A percentile compares a stretch with the other conserved stretches of the same genome.
Evolutionary conservation across 2,113 vertebrate species (phyloP).

Genomic region (Romanogobio albipinnatus): DNA sequence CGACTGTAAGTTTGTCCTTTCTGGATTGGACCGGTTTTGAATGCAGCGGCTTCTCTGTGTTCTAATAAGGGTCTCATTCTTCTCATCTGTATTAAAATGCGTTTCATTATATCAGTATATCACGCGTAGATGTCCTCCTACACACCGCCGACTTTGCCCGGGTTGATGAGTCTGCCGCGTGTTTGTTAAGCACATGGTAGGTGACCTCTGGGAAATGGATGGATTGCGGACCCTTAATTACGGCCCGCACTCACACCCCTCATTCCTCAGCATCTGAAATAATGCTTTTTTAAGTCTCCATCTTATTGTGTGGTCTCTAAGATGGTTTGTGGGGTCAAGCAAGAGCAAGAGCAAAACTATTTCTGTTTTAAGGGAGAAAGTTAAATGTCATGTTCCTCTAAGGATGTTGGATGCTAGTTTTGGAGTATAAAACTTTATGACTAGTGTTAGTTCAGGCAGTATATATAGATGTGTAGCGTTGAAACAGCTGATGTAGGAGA

Average conservation of each 20-base stretch:
- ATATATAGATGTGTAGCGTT: constrained; percentile 13
- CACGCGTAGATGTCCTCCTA: neutral
- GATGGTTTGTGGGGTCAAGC: neutral
- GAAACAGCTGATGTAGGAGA: constrained; percentile 38
- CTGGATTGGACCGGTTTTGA: constrained; percentile 26
- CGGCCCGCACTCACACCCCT: neutral
- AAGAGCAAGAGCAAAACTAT: constrained; percentile 5
- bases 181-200: constrained; percentile 36
- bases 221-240: constrained; percentile 21
- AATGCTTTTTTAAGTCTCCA: neutral
- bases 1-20: constrained; percentile 42
- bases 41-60: constrained; percentile 6
- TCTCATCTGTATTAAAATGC: constrained; percentile 45
- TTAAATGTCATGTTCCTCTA: neutral
- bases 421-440: constrained; percentile 50
- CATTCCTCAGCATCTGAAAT: neutral
- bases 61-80: constrained; percentile 14
- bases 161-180: constrained; percentile 1
- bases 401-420: constrained; percentile 21
- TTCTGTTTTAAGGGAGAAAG: neutral
- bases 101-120: constrained; percentile 25
- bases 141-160: neutral
- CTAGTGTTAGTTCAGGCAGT: constrained; percentile 36
- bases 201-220: constrained; percentile 29
- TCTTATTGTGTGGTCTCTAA: constrained; percentile 18